Evolutionary conservation across 2,888 invertebrate species (phyloP), one percentile per base, ranked within the genome.

Genomic region (Seladonia tumulorum): DNA sequence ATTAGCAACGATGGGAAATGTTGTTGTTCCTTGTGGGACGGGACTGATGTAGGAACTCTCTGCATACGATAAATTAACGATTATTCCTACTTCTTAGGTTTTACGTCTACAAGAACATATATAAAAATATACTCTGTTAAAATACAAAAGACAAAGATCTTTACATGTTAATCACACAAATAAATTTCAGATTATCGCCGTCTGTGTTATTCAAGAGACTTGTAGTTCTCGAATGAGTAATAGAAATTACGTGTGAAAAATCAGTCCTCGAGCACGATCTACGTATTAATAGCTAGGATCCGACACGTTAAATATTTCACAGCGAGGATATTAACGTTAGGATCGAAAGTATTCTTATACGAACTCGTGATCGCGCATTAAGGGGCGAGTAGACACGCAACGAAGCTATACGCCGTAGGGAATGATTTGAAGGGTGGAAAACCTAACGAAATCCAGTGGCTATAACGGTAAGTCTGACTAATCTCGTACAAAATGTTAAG

Each of bases 281-380:
- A 29, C 29, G 29, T 63, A 63, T 29, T 29, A 63, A 29, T 16
- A 18, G 18, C 63, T 7, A 29, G 29, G 2, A 63, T 63, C 16
- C 7, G 29, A 63, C 63, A 8, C 35, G 29, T 63, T 63, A 63
- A 42, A 42, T 70, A 70, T 42, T 68, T 70, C 22, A n/a, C 22
- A 42, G 70, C 68, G 68, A 39, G 42, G 73, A 76, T 77, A 85
- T 76, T 74, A 47, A 25, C 45, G 18, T 63, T n/a, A 25, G 57
- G 66, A 45, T 76, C 12, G 57, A 71, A 71, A 63, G 60, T 79
- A 71, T 53, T 42, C 45, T 60, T 12, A 57, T 75, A 29, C 63
- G 75, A 77, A 25, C 66, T 79, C 77, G 85, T 86, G 79, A 82
- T 87, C 75, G 63, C 79, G 86, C 86, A 79, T 86, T 82, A 79